phyloP scores from a whole-genome alignment of 1,140 invertebrate species.

The Drosophila lacteicornis region DNA sequence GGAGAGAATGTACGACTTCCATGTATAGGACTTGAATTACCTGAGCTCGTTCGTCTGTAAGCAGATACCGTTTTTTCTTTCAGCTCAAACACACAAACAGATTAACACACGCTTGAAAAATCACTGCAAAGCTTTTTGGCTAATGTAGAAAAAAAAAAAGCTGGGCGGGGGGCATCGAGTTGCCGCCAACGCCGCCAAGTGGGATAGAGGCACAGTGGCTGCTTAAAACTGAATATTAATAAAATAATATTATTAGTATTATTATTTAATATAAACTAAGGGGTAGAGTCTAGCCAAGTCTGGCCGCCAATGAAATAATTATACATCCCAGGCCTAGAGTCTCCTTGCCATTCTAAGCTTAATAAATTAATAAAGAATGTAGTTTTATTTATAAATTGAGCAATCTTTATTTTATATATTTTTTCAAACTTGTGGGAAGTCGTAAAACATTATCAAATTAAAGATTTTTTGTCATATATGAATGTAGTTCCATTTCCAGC shows the following conservation, averaged over 20 bases:
- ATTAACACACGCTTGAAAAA: constrained; percentile 31
- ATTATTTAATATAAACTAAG: no score
- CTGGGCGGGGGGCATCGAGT: constrained; percentile 12
- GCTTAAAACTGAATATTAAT: not conserved
- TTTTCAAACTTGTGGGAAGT: no score
- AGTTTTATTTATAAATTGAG: no score
- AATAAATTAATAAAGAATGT: no score
- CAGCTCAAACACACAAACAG: constrained; percentile 25
- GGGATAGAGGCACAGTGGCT: constrained; percentile 10
- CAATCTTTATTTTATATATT: no score
- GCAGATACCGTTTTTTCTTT: constrained; percentile 71
- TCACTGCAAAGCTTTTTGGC: constrained; percentile 43
- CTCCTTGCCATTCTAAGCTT: no score
- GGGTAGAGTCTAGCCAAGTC: no score
- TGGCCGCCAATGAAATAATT: no score
- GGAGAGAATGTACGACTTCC: constrained; percentile 66
- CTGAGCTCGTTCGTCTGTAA: constrained; percentile 73
- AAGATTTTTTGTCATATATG: not conserved
- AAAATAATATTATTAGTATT: no score
- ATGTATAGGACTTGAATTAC: constrained; percentile 75
- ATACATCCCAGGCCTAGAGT: no score
- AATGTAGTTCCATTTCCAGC: no score
- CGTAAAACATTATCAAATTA: no score
- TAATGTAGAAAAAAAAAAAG: constrained; percentile 23
- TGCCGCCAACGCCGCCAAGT: constrained; percentile 34